These are phyloP conservation scores for Synchiropus splendidus DNA, from an alignment of 2,113 vertebrate species.

Conservation along the genomic window DNA sequence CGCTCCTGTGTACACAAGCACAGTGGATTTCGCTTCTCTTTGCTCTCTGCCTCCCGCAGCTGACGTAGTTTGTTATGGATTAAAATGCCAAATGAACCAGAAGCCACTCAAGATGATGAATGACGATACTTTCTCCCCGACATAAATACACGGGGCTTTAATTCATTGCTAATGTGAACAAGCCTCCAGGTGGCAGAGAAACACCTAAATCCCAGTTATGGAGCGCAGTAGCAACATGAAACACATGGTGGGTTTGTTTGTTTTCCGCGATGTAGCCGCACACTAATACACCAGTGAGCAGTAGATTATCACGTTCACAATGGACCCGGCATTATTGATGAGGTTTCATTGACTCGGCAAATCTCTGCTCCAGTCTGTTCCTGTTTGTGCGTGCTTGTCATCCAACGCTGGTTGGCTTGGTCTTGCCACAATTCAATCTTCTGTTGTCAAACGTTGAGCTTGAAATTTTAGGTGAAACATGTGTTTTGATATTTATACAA, in stretches of 20 bases:
- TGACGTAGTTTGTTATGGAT: slow-evolving; percentile 29
- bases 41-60: slow-evolving; percentile 11
- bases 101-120: slow-evolving; percentile 45
- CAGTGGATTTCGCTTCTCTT: neutral
- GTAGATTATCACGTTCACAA: too few relatives aligned
- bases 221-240: slow-evolving; percentile 19
- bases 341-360: too few relatives aligned
- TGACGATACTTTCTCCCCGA: slow-evolving; percentile 31
- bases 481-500: too few relatives aligned
- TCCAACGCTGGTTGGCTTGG: too few relatives aligned
- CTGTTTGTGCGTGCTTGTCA: too few relatives aligned
- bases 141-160: slow-evolving; percentile 36
- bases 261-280: neutral
- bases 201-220: slow-evolving; percentile 24
- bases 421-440: too few relatives aligned
- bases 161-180: slow-evolving; percentile 38
- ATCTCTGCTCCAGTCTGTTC: too few relatives aligned
- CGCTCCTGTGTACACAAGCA: slow-evolving; percentile 1
- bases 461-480: too few relatives aligned
- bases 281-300: too few relatives aligned
- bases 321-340: too few relatives aligned
- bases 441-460: too few relatives aligned
- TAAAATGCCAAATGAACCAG: slow-evolving; percentile 32
- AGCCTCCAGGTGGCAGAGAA: slow-evolving; percentile 15
- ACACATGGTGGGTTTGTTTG: slow-evolving; percentile 9